Evolutionary conservation across 2,888 invertebrate species (phyloP).

Genomic region (Drosophila emarginata): DNA sequence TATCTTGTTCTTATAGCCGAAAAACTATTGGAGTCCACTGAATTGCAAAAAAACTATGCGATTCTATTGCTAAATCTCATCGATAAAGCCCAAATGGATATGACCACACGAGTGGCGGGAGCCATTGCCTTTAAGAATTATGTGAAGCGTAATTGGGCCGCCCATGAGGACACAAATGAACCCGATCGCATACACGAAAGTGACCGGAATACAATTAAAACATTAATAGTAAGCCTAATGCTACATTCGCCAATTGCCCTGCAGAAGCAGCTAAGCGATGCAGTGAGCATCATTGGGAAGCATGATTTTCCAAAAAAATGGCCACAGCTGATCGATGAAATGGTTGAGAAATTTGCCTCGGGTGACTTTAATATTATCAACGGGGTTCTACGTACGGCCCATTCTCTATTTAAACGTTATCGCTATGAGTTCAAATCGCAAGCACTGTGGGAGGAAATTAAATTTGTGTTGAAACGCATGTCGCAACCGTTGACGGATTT

Average conservation of each 20-base stretch:
- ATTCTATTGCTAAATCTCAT: conserved; percentile 92
- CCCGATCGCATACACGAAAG: conserved; percentile 90
- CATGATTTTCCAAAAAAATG: conserved; percentile 98
- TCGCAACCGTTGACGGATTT: conserved; percentile 96
- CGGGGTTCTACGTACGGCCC: conserved; percentile 96
- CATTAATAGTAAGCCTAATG: conserved; percentile 95
- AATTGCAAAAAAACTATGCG: conserved; percentile 95
- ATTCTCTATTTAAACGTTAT: conserved; percentile 98
- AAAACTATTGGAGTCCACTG: conserved; percentile 94
- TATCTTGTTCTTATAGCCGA: conserved; percentile 86
- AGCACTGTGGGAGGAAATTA: conserved; percentile 97
- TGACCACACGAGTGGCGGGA: conserved; percentile 93
- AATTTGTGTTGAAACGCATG: conserved; percentile 96
- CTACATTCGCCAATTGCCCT: conserved; percentile 93
- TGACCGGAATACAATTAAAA: conserved; percentile 92
- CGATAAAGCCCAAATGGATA: conserved; percentile 90
- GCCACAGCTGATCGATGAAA: conserved; percentile 95
- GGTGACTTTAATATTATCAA: conserved; percentile 97
- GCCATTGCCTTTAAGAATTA: conserved; percentile 98
- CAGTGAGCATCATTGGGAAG: conserved; percentile 97
- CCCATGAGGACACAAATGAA: conserved; percentile 87
- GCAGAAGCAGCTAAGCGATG: conserved; percentile 97
- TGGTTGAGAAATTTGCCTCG: conserved; percentile 95
- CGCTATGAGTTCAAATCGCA: conserved; percentile 98
- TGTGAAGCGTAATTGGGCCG: conserved; percentile 96